These are phyloP conservation scores for Amblyornis subalaris DNA, from an alignment of 2,113 vertebrate species.

Conservation along the genomic window DNA sequence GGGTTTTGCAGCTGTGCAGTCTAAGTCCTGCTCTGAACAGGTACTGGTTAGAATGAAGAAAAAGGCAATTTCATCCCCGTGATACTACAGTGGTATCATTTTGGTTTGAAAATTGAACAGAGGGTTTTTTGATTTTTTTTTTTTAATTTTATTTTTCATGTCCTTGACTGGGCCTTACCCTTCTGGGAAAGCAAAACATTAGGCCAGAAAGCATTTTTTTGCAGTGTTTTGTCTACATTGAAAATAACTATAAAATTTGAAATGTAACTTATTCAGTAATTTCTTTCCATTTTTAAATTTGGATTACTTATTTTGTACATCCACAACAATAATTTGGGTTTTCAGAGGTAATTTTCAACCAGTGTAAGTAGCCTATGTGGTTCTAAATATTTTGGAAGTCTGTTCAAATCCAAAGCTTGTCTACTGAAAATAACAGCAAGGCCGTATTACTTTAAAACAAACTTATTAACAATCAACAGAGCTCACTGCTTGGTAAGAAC, in stretches of 20 bases:
- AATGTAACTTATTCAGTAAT: background rate
- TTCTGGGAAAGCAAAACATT: background rate
- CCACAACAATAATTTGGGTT: background rate
- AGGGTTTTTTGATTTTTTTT: fast-evolving
- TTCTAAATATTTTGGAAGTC: background rate
- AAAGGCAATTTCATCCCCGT: background rate
- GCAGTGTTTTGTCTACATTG: background rate
- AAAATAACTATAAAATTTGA: background rate
- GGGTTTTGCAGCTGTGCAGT: background rate
- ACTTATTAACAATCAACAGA: background rate
- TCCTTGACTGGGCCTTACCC: background rate
- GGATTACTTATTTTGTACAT: background rate
- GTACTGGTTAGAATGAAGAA: background rate
- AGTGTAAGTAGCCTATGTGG: background rate
- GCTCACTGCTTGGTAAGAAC: background rate
- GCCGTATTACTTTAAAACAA: background rate
- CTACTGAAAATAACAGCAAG: background rate
- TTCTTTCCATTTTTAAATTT: background rate
- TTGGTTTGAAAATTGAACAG: background rate
- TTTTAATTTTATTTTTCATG: background rate
- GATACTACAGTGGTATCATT: background rate
- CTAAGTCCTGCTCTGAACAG: background rate
- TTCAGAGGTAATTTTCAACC: background rate
- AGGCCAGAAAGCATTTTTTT: background rate
- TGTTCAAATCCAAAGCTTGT: background rate